Evolutionary conservation across 2,113 vertebrate species (phyloP).

Genomic region (Antechinus stuartii): DNA sequence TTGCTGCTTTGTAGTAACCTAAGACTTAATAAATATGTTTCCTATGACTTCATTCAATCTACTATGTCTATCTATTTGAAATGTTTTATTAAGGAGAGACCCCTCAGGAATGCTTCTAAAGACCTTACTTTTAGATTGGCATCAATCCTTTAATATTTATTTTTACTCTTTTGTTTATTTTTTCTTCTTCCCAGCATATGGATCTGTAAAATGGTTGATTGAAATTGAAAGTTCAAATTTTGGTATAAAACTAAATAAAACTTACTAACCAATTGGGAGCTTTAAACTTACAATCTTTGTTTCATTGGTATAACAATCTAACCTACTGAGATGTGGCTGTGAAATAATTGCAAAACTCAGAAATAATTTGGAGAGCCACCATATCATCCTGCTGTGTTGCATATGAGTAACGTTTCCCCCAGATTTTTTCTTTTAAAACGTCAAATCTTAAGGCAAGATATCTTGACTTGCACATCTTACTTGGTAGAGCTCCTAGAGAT

Average conservation of each 20-base stretch:
- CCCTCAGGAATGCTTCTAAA: background rate
- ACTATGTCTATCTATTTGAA: background rate
- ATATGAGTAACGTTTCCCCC: background rate
- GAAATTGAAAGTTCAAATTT: background rate
- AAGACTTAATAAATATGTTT: background rate
- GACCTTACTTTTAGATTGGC: background rate
- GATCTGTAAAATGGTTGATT: background rate
- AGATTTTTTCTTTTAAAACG: background rate
- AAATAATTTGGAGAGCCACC: background rate
- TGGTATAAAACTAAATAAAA: background rate
- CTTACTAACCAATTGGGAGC: background rate
- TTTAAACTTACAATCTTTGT: background rate
- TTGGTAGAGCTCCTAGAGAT: background rate
- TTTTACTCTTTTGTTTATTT: background rate
- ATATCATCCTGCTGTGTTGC: background rate
- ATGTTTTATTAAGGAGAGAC: background rate
- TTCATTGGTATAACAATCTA: background rate
- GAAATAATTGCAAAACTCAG: background rate
- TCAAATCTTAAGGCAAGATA: background rate
- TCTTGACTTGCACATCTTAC: background rate
- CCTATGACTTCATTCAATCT: background rate
- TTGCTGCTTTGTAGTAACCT: background rate
- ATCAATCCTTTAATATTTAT: background rate
- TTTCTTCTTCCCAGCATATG: background rate
- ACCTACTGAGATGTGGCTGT: background rate